These are phyloP conservation scores for Caenorhabditis briggsae DNA, from an alignment of 1,140 invertebrate genomes.

Conservation along the genomic window DNA sequence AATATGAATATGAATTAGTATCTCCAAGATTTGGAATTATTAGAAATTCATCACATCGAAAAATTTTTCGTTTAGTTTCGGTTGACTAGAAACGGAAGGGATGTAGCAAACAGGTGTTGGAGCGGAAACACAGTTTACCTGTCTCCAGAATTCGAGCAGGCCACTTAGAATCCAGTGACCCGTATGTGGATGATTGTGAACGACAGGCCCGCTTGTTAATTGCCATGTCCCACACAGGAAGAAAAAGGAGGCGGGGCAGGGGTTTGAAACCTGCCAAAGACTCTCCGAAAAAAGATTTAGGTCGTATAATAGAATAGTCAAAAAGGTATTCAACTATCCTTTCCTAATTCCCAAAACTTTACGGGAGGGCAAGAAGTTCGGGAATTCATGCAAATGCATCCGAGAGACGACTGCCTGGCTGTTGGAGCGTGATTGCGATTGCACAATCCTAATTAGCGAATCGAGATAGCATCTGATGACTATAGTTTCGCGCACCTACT, in stretches of 20 bases:
- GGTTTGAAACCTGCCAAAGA: not conserved
- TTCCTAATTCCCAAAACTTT: not conserved
- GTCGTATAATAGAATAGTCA: not conserved
- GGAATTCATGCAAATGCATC: conserved; percentile 37
- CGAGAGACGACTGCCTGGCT: not conserved
- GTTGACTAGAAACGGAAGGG: not conserved
- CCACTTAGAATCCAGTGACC: conserved; percentile 53
- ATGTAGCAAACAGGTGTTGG: conserved; percentile 36
- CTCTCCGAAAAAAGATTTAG: not conserved
- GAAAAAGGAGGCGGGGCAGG: not conserved
- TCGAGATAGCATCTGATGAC: conserved; percentile 47
- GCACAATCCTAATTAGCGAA: conserved; percentile 51
- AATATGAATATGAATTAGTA: conserved; percentile 32
- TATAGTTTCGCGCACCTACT: conserved; percentile 45
- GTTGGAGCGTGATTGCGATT: conserved; percentile 35
- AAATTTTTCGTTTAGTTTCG: not conserved
- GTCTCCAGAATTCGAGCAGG: conserved; percentile 27
- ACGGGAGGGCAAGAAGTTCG: not conserved
- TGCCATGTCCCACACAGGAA: conserved; percentile 46
- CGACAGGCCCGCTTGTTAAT: conserved; percentile 47
- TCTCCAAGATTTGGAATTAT: not conserved
- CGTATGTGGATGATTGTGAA: conserved; percentile 51
- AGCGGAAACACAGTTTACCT: conserved; percentile 52
- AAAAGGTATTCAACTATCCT: conserved; percentile 32
- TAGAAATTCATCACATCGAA: not conserved